Evolutionary conservation across 2,113 vertebrate species (phyloP).

Genomic region (Anhinga rufa): DNA sequence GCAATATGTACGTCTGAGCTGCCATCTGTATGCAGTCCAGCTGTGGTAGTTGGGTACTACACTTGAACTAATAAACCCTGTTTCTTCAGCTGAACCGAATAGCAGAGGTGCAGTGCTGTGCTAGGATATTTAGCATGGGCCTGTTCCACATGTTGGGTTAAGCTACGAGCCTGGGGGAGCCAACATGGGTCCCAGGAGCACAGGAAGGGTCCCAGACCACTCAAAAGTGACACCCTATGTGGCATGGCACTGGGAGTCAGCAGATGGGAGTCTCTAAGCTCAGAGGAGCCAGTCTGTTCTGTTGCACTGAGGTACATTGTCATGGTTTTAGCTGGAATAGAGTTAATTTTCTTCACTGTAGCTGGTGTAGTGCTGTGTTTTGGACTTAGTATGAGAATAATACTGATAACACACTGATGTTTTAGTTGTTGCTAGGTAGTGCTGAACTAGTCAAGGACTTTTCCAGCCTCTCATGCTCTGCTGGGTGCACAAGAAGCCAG

Average conservation of each 20-base stretch:
- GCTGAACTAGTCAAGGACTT: no score
- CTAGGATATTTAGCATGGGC: background rate
- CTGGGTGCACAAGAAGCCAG: no score
- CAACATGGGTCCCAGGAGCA: background rate
- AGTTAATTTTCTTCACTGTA: no score
- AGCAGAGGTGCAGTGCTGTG: background rate
- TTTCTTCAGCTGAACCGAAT: background rate
- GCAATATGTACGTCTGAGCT: accelerated
- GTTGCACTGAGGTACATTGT: background rate
- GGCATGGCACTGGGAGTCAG: background rate
- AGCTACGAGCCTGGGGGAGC: background rate
- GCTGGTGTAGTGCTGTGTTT: no score
- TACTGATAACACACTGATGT: no score
- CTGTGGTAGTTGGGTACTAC: background rate
- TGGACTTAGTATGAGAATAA: no score
- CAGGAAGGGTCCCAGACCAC: background rate
- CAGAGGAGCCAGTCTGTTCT: background rate
- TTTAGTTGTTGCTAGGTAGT: no score
- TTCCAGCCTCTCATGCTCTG: no score
- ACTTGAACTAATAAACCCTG: background rate
- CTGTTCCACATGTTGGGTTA: background rate
- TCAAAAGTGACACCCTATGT: background rate
- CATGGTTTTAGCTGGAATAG: no score
- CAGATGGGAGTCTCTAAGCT: background rate
- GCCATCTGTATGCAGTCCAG: accelerated